These are phyloP conservation scores for Calameuta pallipes DNA, from an alignment of 2,888 invertebrate species.

Conservation along the genomic window DNA sequence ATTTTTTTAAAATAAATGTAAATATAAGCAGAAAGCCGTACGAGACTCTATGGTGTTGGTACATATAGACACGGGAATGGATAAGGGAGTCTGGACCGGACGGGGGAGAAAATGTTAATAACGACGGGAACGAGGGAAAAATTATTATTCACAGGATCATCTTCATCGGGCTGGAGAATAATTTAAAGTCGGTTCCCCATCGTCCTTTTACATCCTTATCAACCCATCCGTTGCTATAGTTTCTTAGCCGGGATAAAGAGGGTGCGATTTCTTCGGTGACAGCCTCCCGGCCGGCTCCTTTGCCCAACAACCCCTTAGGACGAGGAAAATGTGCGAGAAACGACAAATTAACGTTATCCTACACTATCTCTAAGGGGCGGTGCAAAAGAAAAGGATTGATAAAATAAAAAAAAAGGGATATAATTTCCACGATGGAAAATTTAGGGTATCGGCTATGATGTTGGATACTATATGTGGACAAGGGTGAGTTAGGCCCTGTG, in stretches of 20 bases:
- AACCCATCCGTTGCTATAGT: background rate
- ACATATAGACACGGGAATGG: background rate
- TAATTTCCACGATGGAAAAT: background rate
- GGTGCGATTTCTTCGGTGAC: background rate
- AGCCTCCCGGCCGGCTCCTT: background rate
- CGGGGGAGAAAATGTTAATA: constrained; percentile 1
- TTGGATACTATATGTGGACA: background rate
- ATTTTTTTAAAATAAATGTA: background rate
- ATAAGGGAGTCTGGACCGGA: background rate
- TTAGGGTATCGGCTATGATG: background rate
- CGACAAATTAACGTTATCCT: constrained; percentile 34
- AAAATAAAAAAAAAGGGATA: background rate
- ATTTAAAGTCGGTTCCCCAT: constrained; percentile 1
- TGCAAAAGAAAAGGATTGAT: background rate
- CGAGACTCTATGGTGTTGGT: background rate
- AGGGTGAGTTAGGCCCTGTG: background rate
- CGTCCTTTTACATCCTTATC: background rate
- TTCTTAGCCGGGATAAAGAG: background rate
- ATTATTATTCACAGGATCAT: constrained; percentile 24
- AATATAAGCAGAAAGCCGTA: background rate
- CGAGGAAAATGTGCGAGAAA: constrained; percentile 31
- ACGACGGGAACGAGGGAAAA: constrained; percentile 10
- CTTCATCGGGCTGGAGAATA: constrained; percentile 19
- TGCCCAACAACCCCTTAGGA: background rate
- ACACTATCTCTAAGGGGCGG: background rate